Percentiles rank a stretch among this genome's conserved stretches.
Conservation (phyloP, 2,888 invertebrate genomes). For the Drosophila mimetica region DNA sequence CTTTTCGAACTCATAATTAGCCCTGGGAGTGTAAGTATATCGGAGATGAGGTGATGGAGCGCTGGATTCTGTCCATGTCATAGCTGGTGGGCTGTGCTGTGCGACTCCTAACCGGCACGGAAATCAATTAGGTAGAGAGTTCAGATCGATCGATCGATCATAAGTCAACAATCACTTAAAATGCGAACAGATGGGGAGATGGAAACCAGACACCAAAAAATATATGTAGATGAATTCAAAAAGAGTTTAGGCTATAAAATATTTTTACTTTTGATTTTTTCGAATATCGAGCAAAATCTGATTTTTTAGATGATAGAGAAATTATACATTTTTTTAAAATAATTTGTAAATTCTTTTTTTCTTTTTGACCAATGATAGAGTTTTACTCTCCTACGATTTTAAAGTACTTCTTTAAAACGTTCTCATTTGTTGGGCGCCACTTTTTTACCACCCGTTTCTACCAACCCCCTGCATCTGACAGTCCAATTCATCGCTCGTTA, state of each 20-base stretch:
- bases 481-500: constrained; percentile 52
- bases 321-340: no score
- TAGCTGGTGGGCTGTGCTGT: constrained; percentile 56
- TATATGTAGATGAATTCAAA: background rate
- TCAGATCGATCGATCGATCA: constrained; percentile 48
- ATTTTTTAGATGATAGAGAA: background rate
- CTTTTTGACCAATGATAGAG: no score
- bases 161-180: constrained; percentile 24
- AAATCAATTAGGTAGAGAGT: constrained; percentile 69
- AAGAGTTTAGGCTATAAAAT: background rate
- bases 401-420: background rate
- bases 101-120: constrained; percentile 74
- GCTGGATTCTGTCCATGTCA: constrained; percentile 60
- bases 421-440: constrained; percentile 25
- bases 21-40: constrained; percentile 51
- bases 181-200: constrained; percentile 13
- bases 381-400: no score
- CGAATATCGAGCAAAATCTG: background rate
- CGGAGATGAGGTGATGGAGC: constrained; percentile 30
- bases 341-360: no score
- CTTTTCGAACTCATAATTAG: constrained; percentile 71
- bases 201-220: background rate
- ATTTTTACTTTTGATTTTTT: background rate
- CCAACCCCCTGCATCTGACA: constrained; percentile 32
- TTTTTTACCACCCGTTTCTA: constrained; percentile 19